Evolutionary conservation across 2,888 invertebrate genomes (phyloP).

Genomic region (Tricholauxania praeusta): DNA sequence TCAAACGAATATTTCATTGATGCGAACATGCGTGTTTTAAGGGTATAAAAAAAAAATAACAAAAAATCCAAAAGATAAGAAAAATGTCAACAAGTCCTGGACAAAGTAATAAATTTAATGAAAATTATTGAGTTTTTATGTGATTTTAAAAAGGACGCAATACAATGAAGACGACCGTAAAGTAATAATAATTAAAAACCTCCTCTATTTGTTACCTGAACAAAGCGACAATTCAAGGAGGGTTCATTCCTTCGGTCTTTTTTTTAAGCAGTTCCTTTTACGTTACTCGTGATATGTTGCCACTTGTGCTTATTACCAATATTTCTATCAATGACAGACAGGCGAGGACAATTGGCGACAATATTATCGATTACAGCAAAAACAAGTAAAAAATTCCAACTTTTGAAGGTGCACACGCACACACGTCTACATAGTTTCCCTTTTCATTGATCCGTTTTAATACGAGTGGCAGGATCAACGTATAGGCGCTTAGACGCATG

Average conservation of each 20-base stretch:
- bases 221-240: slow-evolving; percentile 40
- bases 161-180: slow-evolving; percentile 44
- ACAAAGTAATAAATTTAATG: slow-evolving; percentile 56
- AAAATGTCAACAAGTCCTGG: slow-evolving; percentile 61
- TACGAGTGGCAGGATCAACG: not conserved
- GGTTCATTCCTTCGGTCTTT: slow-evolving; percentile 31
- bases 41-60: too few relatives aligned
- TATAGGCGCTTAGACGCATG: not conserved
- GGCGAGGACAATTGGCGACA: slow-evolving; percentile 58
- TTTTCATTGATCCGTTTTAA: slow-evolving; percentile 26
- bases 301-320: too few relatives aligned
- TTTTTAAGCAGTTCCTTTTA: not conserved
- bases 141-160: slow-evolving; percentile 44
- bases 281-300: too few relatives aligned
- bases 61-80: slow-evolving; percentile 50
- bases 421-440: not conserved
- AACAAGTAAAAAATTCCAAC: slow-evolving; percentile 36
- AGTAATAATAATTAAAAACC: slow-evolving; percentile 58
- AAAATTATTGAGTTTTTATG: slow-evolving; percentile 35
- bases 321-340: slow-evolving; percentile 24
- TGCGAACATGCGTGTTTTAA: too few relatives aligned
- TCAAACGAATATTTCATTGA: too few relatives aligned
- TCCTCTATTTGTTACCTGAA: slow-evolving; percentile 26
- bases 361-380: slow-evolving; percentile 49
- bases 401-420: slow-evolving; percentile 3